Evolutionary conservation across 2,797 vertebrate genomes (phyloP).

Genomic region (Buceros bicornis): DNA sequence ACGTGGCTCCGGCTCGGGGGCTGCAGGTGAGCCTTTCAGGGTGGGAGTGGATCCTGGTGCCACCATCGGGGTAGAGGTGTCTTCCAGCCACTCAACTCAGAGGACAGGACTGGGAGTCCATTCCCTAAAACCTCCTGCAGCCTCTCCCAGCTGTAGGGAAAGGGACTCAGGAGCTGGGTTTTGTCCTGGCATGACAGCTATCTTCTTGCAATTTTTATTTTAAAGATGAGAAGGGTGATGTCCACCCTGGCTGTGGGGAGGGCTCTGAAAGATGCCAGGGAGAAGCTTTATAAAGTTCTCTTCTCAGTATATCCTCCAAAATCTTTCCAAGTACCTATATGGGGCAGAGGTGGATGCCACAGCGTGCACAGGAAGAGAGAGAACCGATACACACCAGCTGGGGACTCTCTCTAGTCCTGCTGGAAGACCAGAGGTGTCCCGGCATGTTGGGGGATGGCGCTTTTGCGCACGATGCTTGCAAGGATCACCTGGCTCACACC

Average conservation of each 20-base stretch:
- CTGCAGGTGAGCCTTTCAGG: not conserved
- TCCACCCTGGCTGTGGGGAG: not conserved
- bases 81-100: rapidly evolving
- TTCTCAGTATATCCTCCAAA: not conserved
- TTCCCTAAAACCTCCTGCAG: not conserved
- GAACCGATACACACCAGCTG: not conserved
- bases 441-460: rapidly evolving
- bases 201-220: not conserved
- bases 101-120: not conserved
- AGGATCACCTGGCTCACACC: not conserved
- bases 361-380: rapidly evolving
- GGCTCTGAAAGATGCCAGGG: not conserved
- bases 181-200: not conserved
- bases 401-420: not conserved
- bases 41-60: not conserved
- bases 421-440: not conserved
- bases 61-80: rapidly evolving
- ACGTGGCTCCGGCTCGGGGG: no score
- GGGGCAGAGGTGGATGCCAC: not conserved
- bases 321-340: rapidly evolving
- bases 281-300: not conserved
- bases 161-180: not conserved
- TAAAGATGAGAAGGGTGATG: not conserved
- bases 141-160: not conserved
- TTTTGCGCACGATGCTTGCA: rapidly evolving